Percentiles rank a stretch among this genome's conserved stretches.
These are phyloP conservation scores for Artibeus jamaicensis DNA, from an alignment of 2,797 vertebrate species.

Conservation along the genomic window DNA sequence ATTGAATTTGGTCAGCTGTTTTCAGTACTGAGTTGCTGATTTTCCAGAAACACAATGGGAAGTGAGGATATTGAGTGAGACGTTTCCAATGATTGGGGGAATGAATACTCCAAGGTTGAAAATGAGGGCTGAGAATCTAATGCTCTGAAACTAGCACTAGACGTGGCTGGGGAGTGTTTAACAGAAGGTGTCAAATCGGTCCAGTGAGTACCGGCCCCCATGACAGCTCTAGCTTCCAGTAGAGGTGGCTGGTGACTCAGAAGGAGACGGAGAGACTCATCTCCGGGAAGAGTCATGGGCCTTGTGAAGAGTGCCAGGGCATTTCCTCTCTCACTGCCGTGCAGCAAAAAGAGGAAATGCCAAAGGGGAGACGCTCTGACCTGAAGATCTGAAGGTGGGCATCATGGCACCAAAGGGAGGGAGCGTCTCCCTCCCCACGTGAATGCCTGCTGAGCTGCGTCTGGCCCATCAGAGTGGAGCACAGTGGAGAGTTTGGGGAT, in stretches of 20 bases:
- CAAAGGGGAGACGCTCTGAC: background rate
- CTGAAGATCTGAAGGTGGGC: background rate
- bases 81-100: background rate
- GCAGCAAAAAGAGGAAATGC: background rate
- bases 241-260: background rate
- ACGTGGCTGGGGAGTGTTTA: background rate
- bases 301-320: background rate
- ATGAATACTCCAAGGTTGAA: background rate
- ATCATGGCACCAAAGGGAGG: background rate
- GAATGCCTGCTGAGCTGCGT: background rate
- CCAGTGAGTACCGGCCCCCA: background rate
- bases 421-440: background rate
- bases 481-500: background rate
- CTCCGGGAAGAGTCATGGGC: background rate
- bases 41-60: conserved; percentile 19
- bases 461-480: background rate
- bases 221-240: background rate
- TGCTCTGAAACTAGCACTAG: background rate
- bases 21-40: background rate
- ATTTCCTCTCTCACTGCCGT: background rate
- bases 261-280: background rate
- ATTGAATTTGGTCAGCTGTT: background rate
- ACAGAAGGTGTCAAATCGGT: background rate
- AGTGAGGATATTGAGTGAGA: background rate
- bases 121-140: background rate